phyloP scores from a whole-genome alignment of 2,113 vertebrate species.

The Tretioscincus oriximinensis region DNA sequence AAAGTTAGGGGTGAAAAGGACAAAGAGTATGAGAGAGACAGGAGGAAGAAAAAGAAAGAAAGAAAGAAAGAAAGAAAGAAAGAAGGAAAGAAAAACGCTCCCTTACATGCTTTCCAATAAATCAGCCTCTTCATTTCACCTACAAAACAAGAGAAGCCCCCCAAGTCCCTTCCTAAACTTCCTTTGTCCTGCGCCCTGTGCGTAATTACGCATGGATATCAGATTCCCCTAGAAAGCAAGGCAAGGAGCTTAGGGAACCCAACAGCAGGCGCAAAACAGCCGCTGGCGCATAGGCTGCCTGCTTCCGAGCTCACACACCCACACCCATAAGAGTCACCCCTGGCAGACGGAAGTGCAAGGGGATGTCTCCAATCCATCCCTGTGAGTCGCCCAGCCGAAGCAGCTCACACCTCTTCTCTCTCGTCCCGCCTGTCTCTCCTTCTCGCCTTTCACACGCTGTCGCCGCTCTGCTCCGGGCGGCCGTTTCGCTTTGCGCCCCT shows the following conservation, averaged over 20 bases:
- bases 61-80: too few species aligned
- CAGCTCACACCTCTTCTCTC: not conserved
- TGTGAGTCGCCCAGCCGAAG: too few species aligned
- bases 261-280: not conserved
- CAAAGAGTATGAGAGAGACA: too few species aligned
- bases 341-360: constrained; percentile 22
- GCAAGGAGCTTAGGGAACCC: too few species aligned
- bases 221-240: not conserved
- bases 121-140: not conserved
- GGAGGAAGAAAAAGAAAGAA: too few species aligned
- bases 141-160: too few species aligned
- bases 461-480: not conserved
- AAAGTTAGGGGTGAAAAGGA: too few species aligned
- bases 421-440: too few species aligned
- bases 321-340: constrained; percentile 39
- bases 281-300: not conserved
- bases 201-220: not conserved
- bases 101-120: too few species aligned
- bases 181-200: not conserved
- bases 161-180: not conserved
- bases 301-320: constrained; percentile 18
- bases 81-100: too few species aligned
- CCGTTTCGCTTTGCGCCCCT: not conserved
- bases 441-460: not conserved
- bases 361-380: constrained; percentile 7